These are phyloP conservation scores for Amphipoea lucens DNA, from an alignment of 2,888 invertebrate genomes.

Conservation along the genomic window DNA sequence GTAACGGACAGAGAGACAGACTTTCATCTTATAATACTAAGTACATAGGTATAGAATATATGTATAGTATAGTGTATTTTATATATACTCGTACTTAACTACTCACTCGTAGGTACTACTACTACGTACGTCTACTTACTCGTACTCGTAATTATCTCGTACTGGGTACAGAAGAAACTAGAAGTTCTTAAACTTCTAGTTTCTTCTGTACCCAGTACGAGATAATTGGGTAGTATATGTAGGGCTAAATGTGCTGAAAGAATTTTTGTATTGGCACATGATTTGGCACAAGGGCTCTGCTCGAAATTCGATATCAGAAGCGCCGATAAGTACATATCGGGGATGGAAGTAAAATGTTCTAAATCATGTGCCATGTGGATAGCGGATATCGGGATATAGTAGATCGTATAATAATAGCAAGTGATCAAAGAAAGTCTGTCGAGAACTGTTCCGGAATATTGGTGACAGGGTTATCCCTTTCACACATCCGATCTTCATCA, in stretches of 20 bases:
- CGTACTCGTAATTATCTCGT: no score
- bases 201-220: neutral
- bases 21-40: neutral
- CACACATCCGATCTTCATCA: neutral
- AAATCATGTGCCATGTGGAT: neutral
- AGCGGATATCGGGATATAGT: neutral
- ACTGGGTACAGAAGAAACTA: no score
- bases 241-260: slow-evolving; percentile 3
- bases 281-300: slow-evolving; percentile 33
- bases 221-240: neutral
- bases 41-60: neutral
- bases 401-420: neutral
- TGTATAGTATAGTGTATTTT: neutral
- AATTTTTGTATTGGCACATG: slow-evolving; percentile 33
- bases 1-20: neutral
- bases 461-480: neutral
- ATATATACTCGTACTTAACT: no score
- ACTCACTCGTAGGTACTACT: no score
- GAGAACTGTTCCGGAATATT: slow-evolving; percentile 11
- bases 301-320: neutral
- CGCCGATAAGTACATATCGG: no score
- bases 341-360: neutral
- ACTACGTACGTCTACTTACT: no score
- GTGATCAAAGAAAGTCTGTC: slow-evolving; percentile 6
- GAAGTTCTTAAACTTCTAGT: neutral